phyloP scores from a whole-genome alignment of 2,888 invertebrate species.

The Corbicula japonica region DNA sequence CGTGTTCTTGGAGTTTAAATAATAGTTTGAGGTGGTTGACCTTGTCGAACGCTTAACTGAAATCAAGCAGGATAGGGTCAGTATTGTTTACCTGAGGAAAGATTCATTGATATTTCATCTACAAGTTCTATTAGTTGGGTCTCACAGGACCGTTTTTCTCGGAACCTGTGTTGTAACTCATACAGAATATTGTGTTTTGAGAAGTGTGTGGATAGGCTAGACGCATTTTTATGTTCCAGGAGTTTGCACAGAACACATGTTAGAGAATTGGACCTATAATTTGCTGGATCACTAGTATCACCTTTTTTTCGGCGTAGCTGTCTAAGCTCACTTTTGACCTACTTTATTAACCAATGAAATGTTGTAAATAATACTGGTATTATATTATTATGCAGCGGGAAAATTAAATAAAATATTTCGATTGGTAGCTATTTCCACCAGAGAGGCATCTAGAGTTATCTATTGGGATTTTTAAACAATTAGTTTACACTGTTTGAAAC shows the following conservation, averaged over 20 bases:
- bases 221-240: constrained; percentile 32
- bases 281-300: constrained; percentile 24
- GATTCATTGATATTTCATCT: constrained; percentile 9
- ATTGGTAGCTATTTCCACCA: too few species aligned
- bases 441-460: too few species aligned
- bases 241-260: constrained; percentile 34
- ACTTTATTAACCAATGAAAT: too few species aligned
- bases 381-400: too few species aligned
- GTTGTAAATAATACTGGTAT: too few species aligned
- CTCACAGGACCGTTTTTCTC: constrained; percentile 31
- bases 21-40: constrained; percentile 43
- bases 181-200: constrained; percentile 28
- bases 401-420: too few species aligned
- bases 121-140: constrained; percentile 28
- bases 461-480: too few species aligned
- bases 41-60: constrained; percentile 39
- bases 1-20: constrained; percentile 16
- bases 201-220: constrained; percentile 33
- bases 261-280: constrained; percentile 31
- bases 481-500: too few species aligned
- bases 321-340: too few species aligned
- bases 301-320: too few species aligned
- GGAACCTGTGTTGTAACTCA: constrained; percentile 25
- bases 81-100: constrained; percentile 29
- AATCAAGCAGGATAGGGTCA: constrained; percentile 28